Base-by-base conservation (phyloP, 2,888 invertebrate genomes). In the Celastrina argiolus region DNA sequence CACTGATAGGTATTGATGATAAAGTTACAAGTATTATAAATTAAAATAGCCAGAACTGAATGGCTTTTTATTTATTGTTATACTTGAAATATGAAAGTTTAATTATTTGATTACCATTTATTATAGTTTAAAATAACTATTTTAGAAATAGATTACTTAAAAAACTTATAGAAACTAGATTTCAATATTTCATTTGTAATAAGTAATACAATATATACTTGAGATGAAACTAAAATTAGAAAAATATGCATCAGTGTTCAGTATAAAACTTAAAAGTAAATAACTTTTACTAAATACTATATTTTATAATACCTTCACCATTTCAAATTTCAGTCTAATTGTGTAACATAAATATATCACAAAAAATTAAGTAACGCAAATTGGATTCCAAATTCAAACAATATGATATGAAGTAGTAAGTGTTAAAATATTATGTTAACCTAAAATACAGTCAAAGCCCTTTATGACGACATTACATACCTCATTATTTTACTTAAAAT, bases 241-340 rank as follows among this genome's bases (percentile, higher is more conserved):
- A 51, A 36, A 36, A 26, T 51, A 51, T 51, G 51, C 12, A 51
- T 26, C 26, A 22, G 12, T 26, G 14, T 18, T 26, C 26, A 22
- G 12, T 26, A 18, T 18, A 22, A 45, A 45, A 14, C n/a, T 51
- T n/a, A 56, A 39, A 36, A 3, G 10, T 41, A 41, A 39, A 66
- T 58, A 3, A n/a, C n/a, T 36, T 14, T 42, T 22, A n/a, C 41
- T 18, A 56, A 41, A 65, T 12, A 58, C 34, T 65, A 59, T n/a
- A n/a, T n/a, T n/a, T n/a, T 18, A n/a, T 59, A 65, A 65, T 59
- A 65, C 65, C 65, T 14, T 65, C 65, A 65, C 65, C 59, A 2
- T 59, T 65, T 22, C 31, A 65, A 42, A 59, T 56, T 65, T 65
- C 65, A 65, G 65, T 65, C 65, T 65, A 59, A 31, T 39, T 61